Evolutionary conservation across 1,140 invertebrate genomes (phyloP), one percentile per base, ranked within the genome.

Genomic region (Drosophila fuyamai): DNA sequence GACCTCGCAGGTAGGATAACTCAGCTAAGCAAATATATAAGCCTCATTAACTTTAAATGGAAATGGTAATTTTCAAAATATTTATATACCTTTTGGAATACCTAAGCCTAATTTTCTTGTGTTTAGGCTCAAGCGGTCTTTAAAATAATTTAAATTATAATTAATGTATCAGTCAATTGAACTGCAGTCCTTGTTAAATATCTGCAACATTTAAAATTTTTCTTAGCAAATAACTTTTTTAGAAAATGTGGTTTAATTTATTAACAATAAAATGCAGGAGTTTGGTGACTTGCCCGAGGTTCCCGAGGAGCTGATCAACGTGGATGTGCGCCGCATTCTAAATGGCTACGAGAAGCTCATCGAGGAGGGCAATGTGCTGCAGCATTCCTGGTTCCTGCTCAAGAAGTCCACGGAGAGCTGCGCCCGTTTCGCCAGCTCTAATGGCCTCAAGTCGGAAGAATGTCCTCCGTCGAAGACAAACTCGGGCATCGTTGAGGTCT

Each of bases 291-390:
- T 80, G 43, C 43, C 71, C 2, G 66, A 58, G 23, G 43, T 89
- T 44, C 83, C 83, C 9, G 72, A 77, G 50, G 84, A 88, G 59
- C 61, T 88, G 2, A 12, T 70, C 5, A 66, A 78, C 6, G 83
- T 88, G 23, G 83, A 88, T 61, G 83, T 88, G 35, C 50, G 76
- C 2, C 78, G 67, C 32, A 70, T 88, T 38, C 67, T 88, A 1
- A 56, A 70, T 13, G 72, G 72, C 29, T 88, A 89, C 36, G 83
- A 88, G 32, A 65, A 67, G 43, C 67, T 83, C 7, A 83, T 88
- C 32, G 51, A 74, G 8, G 84, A 88, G 1, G 84, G 60, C 10
- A 80, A 60, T 12, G 53, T 67, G 6, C 44, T 88, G 14, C 83
- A 88, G 29, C 65, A 73, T 4, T 80, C 80, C 1, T 89, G 84